phyloP scores from a whole-genome alignment of 2,113 vertebrate genomes.

The Mobula hypostoma region DNA sequence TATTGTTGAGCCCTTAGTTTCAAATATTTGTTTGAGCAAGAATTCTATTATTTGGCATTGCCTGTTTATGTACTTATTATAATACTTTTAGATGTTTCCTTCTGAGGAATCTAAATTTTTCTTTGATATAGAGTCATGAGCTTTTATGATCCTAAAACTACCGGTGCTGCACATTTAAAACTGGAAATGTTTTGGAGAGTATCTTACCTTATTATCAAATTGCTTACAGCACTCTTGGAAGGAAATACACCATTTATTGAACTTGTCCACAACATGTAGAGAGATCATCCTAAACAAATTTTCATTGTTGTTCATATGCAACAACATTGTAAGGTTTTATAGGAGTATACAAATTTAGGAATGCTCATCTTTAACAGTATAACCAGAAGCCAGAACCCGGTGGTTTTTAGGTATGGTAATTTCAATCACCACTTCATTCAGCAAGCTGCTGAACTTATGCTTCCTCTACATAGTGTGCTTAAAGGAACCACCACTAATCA shows the following conservation, averaged over 20 bases:
- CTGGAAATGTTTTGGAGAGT: neutral
- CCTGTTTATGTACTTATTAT: neutral
- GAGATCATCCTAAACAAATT: no score
- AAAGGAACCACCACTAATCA: no score
- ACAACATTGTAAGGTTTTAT: neutral
- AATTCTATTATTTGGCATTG: neutral
- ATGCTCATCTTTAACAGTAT: no score
- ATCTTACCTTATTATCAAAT: neutral
- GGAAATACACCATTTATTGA: neutral
- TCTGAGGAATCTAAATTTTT: neutral
- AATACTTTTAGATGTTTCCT: neutral
- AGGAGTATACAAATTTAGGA: no score
- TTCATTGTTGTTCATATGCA: neutral
- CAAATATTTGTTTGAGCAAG: no score
- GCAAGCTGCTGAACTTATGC: no score
- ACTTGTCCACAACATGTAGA: no score
- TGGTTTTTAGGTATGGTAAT: no score
- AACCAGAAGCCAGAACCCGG: no score
- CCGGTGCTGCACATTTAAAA: neutral
- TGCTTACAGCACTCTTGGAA: neutral
- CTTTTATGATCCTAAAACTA: neutral
- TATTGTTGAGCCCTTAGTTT: neutral
- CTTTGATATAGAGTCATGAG: neutral
- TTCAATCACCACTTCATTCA: no score
- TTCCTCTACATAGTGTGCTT: no score